phyloP scores from a whole-genome alignment of 2,888 invertebrate species.

The Ophion obscuratus region DNA sequence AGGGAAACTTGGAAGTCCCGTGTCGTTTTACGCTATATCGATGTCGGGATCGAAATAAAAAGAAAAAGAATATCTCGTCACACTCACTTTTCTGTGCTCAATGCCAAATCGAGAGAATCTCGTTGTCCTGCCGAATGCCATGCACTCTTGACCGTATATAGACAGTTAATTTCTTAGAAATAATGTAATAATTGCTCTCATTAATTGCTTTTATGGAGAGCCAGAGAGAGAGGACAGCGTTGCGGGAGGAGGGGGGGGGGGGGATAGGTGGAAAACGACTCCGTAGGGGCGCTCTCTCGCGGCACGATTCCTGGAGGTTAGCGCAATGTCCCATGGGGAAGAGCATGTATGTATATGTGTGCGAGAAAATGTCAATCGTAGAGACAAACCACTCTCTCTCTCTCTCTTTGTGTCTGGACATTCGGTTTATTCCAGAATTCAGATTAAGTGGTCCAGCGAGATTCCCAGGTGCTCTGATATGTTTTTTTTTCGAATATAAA shows the following conservation, averaged over 20 bases:
- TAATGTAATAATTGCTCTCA: slow-evolving; percentile 64
- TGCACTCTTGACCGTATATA: slow-evolving; percentile 33
- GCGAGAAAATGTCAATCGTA: slow-evolving; percentile 40
- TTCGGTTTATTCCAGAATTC: slow-evolving; percentile 50
- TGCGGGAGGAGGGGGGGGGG: slow-evolving; percentile 12
- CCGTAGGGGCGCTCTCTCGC: slow-evolving; percentile 35
- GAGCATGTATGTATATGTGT: not conserved
- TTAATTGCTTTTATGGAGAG: slow-evolving; percentile 49
- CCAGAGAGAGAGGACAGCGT: slow-evolving; percentile 14
- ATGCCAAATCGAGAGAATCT: slow-evolving; percentile 63
- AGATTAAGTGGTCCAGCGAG: slow-evolving; percentile 64
- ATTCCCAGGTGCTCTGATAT: slow-evolving; percentile 59
- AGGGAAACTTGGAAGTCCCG: slow-evolving; percentile 4
- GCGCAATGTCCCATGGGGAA: slow-evolving; percentile 50
- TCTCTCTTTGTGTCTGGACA: slow-evolving; percentile 23
- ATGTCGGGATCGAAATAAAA: slow-evolving; percentile 16
- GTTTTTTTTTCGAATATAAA: slow-evolving; percentile 21
- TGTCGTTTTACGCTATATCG: slow-evolving; percentile 44
- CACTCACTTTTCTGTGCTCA: slow-evolving; percentile 25
- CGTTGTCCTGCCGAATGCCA: slow-evolving; percentile 54
- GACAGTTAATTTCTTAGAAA: slow-evolving; percentile 51
- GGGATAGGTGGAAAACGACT: slow-evolving; percentile 36
- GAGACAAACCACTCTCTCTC: slow-evolving; percentile 15
- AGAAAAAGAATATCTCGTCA: not conserved
- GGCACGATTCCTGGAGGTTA: slow-evolving; percentile 42